Base-by-base conservation (phyloP, 2,113 vertebrate species). In the Phoenicopterus ruber region DNA sequence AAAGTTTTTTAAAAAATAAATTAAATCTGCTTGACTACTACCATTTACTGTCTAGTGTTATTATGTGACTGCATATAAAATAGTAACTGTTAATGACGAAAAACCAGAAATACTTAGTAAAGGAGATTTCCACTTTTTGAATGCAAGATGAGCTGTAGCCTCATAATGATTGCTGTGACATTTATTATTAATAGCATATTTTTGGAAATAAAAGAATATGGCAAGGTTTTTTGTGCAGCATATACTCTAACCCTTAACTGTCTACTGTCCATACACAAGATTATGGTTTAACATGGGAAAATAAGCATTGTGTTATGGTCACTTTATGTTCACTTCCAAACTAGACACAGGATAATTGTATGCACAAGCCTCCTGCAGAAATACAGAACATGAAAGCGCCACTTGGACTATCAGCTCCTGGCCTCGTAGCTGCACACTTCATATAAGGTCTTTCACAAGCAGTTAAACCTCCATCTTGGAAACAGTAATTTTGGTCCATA, bases 141-240 rank as follows among this genome's bases (percentile, higher is more conserved):
- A 80, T 57, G 52, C 36, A 80, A 91, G 54, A 71, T 36, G 44
- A 88, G 40, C 72, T 69, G 36, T 36, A 79, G 28, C 49, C 17
- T 93, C 63, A 34, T 54, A 77, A 47, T 62, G 71, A 94, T 86
- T 82, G 70, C 49, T 34, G 12, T 36, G 42, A 38, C 42, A 73
- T 92, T 77, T 92, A 88, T 79, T 91, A 94, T 77, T 93, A 74
- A 95, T 71, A 3, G 2, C 17, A 47, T 88, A 80, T 86, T 73
- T 95, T 73, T 88, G 15, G 13, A 86, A 89, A 94, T 20, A 65
- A 90, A 93, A 65, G 1, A 13, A 11, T 42, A 62, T 17, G 36
- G 44, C 54, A 66, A 61, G 4, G 0, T 2, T 3, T 34, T 57
- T 72, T 70, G 55, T 59, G 69, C 47, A 74, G 63, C 28, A 31